phyloP scores from a whole-genome alignment of 2,797 vertebrate species.

The Amniataba percoides region DNA sequence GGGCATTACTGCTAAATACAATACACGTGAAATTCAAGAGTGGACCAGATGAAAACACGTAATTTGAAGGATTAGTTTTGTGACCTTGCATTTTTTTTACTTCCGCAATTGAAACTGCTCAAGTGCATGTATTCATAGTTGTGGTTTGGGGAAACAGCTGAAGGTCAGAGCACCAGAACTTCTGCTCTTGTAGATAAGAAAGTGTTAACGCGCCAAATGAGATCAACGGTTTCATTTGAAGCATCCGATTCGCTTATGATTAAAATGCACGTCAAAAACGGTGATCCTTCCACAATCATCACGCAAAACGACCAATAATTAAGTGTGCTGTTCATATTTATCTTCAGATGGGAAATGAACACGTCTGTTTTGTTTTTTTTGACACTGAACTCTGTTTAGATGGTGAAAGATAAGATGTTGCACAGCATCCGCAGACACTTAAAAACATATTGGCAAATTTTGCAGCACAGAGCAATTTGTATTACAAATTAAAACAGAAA shows the following conservation, averaged over 20 bases:
- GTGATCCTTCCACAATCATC: not conserved
- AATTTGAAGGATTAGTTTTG: not conserved
- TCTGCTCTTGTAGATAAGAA: not conserved
- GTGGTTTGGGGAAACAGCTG: not conserved
- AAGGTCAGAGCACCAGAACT: not conserved
- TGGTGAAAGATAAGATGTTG: not conserved
- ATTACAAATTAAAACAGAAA: too few relatives aligned
- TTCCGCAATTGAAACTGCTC: not conserved
- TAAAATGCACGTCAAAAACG: not conserved
- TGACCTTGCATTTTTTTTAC: not conserved
- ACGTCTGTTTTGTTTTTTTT: too few relatives aligned
- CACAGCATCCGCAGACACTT: not conserved
- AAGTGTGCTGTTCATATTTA: not conserved
- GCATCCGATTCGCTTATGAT: not conserved
- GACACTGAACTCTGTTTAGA: too few relatives aligned
- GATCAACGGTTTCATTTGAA: not conserved
- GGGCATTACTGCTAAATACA: not conserved
- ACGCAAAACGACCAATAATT: not conserved
- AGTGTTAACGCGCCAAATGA: not conserved
- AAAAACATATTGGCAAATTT: too few relatives aligned
- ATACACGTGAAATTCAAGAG: not conserved
- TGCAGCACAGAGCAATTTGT: too few relatives aligned
- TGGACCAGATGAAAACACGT: not conserved
- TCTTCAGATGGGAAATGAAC: not conserved
- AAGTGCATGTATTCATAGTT: not conserved